Evolutionary conservation across 2,113 vertebrate species (phyloP).

Genomic region (Naja naja): DNA sequence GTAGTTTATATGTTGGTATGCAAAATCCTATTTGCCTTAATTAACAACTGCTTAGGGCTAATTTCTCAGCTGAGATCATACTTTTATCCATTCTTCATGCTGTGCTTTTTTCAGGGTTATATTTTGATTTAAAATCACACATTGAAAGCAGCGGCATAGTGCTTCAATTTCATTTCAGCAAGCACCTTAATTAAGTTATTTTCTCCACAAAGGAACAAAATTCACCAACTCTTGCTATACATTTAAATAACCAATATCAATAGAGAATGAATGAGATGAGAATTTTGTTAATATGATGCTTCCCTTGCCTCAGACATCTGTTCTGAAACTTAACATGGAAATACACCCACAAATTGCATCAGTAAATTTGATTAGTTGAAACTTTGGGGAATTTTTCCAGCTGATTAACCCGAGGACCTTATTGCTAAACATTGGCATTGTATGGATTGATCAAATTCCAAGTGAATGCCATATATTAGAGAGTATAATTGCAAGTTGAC

Average conservation of each 20-base stretch:
- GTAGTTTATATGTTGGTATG: constrained; percentile 54
- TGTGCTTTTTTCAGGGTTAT: constrained; percentile 52
- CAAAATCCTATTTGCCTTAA: constrained; percentile 71
- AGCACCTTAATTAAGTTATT: constrained; percentile 66
- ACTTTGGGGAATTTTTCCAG: constrained; percentile 72
- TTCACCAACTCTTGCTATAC: constrained; percentile 10
- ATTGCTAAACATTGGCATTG: constrained; percentile 63
- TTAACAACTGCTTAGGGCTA: constrained; percentile 63
- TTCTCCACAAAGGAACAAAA: constrained; percentile 33
- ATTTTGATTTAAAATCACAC: constrained; percentile 49
- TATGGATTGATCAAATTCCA: constrained; percentile 68
- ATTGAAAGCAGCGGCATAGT: constrained; percentile 11
- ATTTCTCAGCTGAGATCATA: constrained; percentile 65
- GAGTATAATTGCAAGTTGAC: constrained; percentile 65
- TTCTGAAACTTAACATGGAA: constrained; percentile 65
- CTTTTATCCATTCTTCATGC: constrained; percentile 64
- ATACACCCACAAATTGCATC: constrained; percentile 58
- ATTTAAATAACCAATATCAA: constrained; percentile 66
- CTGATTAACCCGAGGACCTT: constrained; percentile 70
- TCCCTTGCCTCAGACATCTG: constrained; percentile 63
- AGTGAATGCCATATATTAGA: constrained; percentile 66
- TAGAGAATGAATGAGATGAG: constrained; percentile 58
- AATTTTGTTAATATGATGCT: constrained; percentile 61
- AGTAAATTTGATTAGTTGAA: constrained; percentile 72
- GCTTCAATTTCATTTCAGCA: constrained; percentile 62